Evolutionary conservation across 2,113 vertebrate species (phyloP), one percentile per base, ranked within the genome.

Genomic region (Phaethon lepturus): DNA sequence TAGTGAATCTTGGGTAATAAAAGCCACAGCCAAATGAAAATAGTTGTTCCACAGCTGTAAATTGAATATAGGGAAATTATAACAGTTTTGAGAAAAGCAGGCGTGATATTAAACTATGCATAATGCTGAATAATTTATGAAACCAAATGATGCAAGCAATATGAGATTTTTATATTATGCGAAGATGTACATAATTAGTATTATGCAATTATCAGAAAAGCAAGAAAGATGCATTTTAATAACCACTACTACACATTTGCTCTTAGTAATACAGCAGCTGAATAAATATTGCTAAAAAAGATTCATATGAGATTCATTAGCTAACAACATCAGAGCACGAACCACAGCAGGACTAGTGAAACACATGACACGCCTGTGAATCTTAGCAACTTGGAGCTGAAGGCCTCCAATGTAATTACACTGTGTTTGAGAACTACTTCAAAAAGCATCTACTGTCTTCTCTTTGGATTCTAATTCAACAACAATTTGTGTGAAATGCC

Each of bases 21-120:
- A 99, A 73, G 99, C 99, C 98, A 99, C 99, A 8, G 99, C 99
- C 98, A 99, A 98, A 98, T 99, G 99, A 98, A 99, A 99, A 97
- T 99, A 99, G 98, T 99, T 99, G 98, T 99, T 99, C 99, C 99
- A 99, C 87, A 99, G 98, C 99, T 99, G 98, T 88, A 98, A 98
- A 98, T 92, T 79, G 77, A 97, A 97, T 93, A 90, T 59, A 56
- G 90, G 66, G 78, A 95, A 96, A 90, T 90, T 60, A 86, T 76
- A 95, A 97, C 8, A 81, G 69, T 94, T 93, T 89, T 86, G 88
- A 94, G 49, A 87, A 86, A 82, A 93, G 62, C 77, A 93, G 81
- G 79, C 38, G 8, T 38, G 94, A 74, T 93, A 97, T 93, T 95
- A 95, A 97, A 86, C 24, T 58, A 87, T 63, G 91, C 76, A 90